Evolutionary conservation across 2,888 invertebrate species (phyloP).

Genomic region (Fragum fragum): DNA sequence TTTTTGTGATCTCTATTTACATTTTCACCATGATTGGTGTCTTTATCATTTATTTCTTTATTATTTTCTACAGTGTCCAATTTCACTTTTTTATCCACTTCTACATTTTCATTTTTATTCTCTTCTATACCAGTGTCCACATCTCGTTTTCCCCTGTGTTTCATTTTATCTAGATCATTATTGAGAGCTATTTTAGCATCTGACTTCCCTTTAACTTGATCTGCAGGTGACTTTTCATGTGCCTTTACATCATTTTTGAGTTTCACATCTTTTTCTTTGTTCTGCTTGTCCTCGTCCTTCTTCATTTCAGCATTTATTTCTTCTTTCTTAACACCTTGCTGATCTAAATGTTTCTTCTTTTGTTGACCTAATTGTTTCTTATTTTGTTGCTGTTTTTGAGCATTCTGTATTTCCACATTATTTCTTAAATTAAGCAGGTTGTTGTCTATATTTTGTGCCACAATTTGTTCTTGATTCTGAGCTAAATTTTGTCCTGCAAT

Average conservation of each 20-base stretch:
- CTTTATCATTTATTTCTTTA: neutral
- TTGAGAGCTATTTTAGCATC: neutral
- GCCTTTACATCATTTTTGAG: neutral
- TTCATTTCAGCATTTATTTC: neutral
- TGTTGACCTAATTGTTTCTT: neutral
- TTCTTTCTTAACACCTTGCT: neutral
- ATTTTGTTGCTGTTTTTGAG: conserved; percentile 8
- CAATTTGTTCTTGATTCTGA: conserved; percentile 15
- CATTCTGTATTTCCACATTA: conserved; percentile 23
- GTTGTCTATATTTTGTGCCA: neutral
- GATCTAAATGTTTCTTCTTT: neutral
- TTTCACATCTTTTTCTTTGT: neutral
- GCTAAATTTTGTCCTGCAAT: neutral
- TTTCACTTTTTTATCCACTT: neutral
- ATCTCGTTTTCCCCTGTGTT: conserved; percentile 50
- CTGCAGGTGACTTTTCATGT: neutral
- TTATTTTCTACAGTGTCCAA: neutral
- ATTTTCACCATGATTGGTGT: neutral
- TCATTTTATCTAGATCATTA: conserved; percentile 33
- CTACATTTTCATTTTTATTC: neutral
- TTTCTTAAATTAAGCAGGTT: neutral
- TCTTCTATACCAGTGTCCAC: neutral
- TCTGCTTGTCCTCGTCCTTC: neutral
- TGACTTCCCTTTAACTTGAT: neutral
- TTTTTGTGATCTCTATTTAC: neutral